Conservation (phyloP, 1,140 invertebrate species). For the honey bee (Apis mellifera) region Amel_HAv3.1 CM009933.2:9862501-9863000, state of each 20-base stretch:
- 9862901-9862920: constrained; percentile 61
- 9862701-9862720: constrained; percentile 73
- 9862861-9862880: not conserved
- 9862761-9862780: constrained; percentile 72
- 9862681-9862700: constrained; percentile 72
- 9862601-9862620: constrained; percentile 7
- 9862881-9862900: not conserved
- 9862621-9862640: constrained; percentile 24
- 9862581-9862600: constrained; percentile 15
- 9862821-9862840: constrained; percentile 64
- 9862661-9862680: constrained; percentile 64
- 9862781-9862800: constrained; percentile 70
- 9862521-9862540: constrained; percentile 70
- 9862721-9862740: constrained; percentile 70
- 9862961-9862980: constrained; percentile 59
- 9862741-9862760: constrained; percentile 70
- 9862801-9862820: constrained; percentile 66
- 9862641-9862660: constrained; percentile 75
- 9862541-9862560: constrained; percentile 47
- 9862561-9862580: constrained; percentile 13
- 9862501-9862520: constrained; percentile 75
- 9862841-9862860: constrained; percentile 4
- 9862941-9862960: constrained; percentile 66
- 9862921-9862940: constrained; percentile 69
- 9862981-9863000: constrained; percentile 60